Evolutionary conservation across 2,797 vertebrate species (phyloP), one percentile per base, ranked within the genome.

Genomic region (Chlorospingus semifuscus): DNA sequence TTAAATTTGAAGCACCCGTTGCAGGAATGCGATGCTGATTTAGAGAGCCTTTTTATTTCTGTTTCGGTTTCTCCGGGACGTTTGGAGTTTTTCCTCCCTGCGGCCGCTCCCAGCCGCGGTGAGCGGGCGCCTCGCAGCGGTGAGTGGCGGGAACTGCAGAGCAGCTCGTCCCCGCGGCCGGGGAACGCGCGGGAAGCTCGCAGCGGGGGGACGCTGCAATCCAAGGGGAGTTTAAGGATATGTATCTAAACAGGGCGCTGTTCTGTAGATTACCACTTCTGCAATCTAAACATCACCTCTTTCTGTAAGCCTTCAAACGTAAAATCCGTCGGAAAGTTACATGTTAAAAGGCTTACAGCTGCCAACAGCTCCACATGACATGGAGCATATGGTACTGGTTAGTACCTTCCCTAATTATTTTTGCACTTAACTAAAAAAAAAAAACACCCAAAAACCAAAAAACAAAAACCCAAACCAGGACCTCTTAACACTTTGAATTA

Each of bases 171-270:
- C 52, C 6, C 1, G 0, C 0, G 8, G 29, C 9, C 2, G 3
- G 0, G 18, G 20, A 4, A 2, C 37, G 0, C 3, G 1, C 0
- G 6, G 19, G 12, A 8, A 23, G 15, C 4, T 7, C 44, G 0
- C 11, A 0, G 0, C 32, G 44, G 1, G 36, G 4, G 26, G 8
- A 8, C 0, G 4, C 42, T 8, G 6, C 6, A 0, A 11, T 2
- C 66, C 57, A 5, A n/a, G 49, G 2, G 7, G 2, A 23, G 9
- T 14, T 88, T 24, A 34, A 41, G 23, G 32, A 44, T 15, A 1
- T 0, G 2, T 3, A 1, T 8, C 17, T 55, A 26, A 44, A 13
- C 46, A 52, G 7, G 4, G 26, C 19, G 2, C 34, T 42, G 12
- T 8, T 78, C 46, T 34, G 30, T 2, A 37, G 8, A 8, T 29